Evolutionary conservation across 2,113 vertebrate species (phyloP), one percentile per base, ranked within the genome.

Genomic region (Entomyzon cyanotis): DNA sequence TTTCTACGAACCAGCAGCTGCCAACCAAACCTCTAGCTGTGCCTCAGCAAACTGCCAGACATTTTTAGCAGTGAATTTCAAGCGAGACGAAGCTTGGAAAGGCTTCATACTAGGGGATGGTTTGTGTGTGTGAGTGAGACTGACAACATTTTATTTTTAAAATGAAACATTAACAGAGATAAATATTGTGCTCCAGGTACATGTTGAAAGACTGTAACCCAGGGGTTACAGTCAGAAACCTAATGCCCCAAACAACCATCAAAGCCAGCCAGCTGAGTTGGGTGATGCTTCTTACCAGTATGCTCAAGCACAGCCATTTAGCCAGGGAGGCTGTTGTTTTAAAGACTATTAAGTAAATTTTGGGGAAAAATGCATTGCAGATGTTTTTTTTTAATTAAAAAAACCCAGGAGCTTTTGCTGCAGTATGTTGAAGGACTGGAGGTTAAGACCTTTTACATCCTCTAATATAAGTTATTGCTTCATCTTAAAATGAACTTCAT

Each of bases 391-490:
- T 96, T 85, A 96, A 93, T 95, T 86, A 91, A 95, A 96, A 90
- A 94, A 84, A 71, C 33, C 44, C 23, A 73, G 56, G 69, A 84
- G 49, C 15, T 84, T 90, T 95, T 87, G 19, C 41, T 89, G 79
- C 58, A 47, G 37, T 71, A 44, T 71, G 49, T 92, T 94, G 76
- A 90, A 16, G 77, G 81, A 76, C 86, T 92, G 84, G 60, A 89
- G 97, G 96, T 97, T 91, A 97, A 95, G 96, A 96, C 96, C 96
- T 96, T 93, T 93, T 92, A 87, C 87, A 94, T 97, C 95, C 90
- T 95, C 79, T 96, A 95, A 96, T 95, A 93, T 90, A 93, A 90
- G 62, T 91, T 94, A 87, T 65, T 94, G 84, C 95, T 96, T 92
- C 71, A 74, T 93, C 85, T 91, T 94, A 69, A 96, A 97, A 95